Evolutionary conservation across 2,888 invertebrate species (phyloP).

Genomic region (Nasonovia ribisnigri): DNA sequence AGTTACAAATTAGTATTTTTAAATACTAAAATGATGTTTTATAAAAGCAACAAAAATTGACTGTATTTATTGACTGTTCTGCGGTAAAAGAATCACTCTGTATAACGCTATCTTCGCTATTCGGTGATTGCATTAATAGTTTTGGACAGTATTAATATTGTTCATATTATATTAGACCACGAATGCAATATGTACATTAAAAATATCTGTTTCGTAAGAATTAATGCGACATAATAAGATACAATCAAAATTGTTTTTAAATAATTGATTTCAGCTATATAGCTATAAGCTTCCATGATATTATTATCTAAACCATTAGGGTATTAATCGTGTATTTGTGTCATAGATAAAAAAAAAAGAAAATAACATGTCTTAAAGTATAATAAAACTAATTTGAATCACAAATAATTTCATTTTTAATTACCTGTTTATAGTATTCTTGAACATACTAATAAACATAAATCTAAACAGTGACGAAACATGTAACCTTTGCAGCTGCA

Average conservation of each 20-base stretch:
- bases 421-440: constrained; percentile 10
- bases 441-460: constrained; percentile 17
- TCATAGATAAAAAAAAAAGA: constrained; percentile 4
- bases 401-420: constrained; percentile 38
- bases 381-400: constrained; percentile 29
- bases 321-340: constrained; percentile 5
- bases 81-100: not conserved
- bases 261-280: constrained; percentile 7
- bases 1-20: not conserved
- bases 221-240: not conserved
- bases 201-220: constrained; percentile 33
- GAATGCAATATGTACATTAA: not conserved
- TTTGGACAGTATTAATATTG: not conserved
- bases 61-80: not conserved
- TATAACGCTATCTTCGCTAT: not conserved
- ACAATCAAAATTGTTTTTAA: not conserved
- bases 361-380: constrained; percentile 21
- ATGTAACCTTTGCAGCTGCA: constrained; percentile 24
- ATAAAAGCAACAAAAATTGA: not conserved
- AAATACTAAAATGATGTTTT: not conserved
- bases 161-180: not conserved
- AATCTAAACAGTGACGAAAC: constrained; percentile 32
- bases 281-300: not conserved
- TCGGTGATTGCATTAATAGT: not conserved
- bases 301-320: not conserved